Base-by-base conservation (phyloP, 2,888 invertebrate species). In the Himalopsyche tibetana region DNA sequence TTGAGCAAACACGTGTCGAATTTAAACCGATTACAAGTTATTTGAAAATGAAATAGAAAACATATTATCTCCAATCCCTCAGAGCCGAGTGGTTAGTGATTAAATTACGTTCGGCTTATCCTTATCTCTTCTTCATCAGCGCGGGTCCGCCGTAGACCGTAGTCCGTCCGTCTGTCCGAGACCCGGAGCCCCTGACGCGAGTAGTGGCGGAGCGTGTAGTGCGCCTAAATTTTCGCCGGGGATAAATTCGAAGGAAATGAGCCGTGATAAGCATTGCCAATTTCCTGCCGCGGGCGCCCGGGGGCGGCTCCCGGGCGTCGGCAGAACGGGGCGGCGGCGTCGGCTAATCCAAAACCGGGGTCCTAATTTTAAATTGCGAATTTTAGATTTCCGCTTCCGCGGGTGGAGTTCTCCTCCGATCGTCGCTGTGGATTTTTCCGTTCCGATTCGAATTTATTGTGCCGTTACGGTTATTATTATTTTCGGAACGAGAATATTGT, bases 171-270 rank as follows among this genome's bases (percentile, higher is more conserved):
- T 51, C 51, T 51, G 51, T 51, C 51, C 51, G 51, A 51, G 15
- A 51, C 51, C 51, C 63, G 63, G 6, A 19, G 28, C 28, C 63
- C 63, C 63, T 28, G 81, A n/a, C 81, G 45, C 51, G 42, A 81
- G 45, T 45, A 45, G 28, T 45, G 19, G 81, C 19, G 28, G 40
- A 45, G 81, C 63, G 63, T 28, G 81, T 28, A 51, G 81, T 28
- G 81, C 80, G 85, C 55, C 85, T 55, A 83, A 80, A 83, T 83
- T 80, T 85, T 86, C 55, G 38, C 82, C 83, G 80, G 55, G 84
- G 83, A 86, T 86, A 86, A 86, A 86, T 86, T 45, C 83, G 69
- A 42, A 86, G 83, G 86, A 86, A 86, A 86, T 86, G 86, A 83
- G 86, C 83, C 86, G 86, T 84, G 86, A 86, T 83, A 82, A 86